These are phyloP conservation scores for Ephestia elutella DNA, from an alignment of 1,140 invertebrate species.

Conservation along the genomic window DNA sequence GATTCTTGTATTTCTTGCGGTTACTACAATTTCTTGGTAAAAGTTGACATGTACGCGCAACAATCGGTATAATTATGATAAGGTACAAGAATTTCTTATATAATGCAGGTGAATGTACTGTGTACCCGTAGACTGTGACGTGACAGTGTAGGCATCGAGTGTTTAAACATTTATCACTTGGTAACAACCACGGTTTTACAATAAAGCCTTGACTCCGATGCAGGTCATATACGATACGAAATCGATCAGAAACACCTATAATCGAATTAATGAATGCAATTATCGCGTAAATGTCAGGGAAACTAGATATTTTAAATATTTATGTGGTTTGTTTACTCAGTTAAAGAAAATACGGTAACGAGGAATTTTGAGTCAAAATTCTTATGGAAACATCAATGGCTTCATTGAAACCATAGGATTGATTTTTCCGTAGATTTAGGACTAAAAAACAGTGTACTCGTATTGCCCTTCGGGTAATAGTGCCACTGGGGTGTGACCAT, in stretches of 20 bases:
- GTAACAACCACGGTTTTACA: neutral
- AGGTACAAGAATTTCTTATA: constrained; percentile 1
- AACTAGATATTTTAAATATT: neutral
- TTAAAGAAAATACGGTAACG: too few relatives aligned
- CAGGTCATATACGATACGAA: neutral
- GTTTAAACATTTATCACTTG: neutral
- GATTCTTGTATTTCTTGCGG: neutral
- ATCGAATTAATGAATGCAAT: constrained; percentile 1
- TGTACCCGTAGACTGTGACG: neutral
- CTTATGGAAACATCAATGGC: too few relatives aligned
- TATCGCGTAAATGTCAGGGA: neutral
- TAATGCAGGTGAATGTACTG: constrained; percentile 1
- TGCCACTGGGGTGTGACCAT: too few relatives aligned
- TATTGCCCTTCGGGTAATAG: too few relatives aligned
- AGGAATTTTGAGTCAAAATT: too few relatives aligned
- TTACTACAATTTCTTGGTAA: neutral
- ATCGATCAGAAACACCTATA: neutral
- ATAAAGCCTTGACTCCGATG: neutral
- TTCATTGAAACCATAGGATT: too few relatives aligned
- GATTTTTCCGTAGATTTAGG: too few relatives aligned
- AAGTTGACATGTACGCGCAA: neutral
- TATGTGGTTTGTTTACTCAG: too few relatives aligned
- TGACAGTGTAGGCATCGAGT: too few relatives aligned
- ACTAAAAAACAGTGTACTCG: too few relatives aligned
- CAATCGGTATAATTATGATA: neutral